A percentile compares a stretch with the other conserved stretches of the same genome.
phyloP scores from a whole-genome alignment of 2,113 vertebrate genomes.

The Acanthisitta chloris region DNA sequence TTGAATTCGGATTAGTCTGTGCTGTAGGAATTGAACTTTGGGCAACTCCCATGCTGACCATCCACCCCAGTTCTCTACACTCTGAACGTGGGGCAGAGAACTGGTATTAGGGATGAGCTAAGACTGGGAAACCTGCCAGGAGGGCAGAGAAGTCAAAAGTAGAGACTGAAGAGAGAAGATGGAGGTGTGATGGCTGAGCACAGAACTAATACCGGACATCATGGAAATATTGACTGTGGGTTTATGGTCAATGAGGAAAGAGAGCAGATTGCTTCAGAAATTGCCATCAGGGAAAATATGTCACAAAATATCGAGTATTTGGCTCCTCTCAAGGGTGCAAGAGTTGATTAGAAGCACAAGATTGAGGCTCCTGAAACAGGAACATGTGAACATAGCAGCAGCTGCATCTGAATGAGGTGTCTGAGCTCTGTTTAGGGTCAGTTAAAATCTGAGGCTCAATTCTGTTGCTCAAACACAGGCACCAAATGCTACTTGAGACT shows the following conservation, averaged over 20 bases:
- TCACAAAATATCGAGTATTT: background rate
- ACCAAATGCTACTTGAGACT: background rate
- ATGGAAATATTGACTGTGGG: background rate
- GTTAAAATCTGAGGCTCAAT: background rate
- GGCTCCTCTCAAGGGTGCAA: background rate
- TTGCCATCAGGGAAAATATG: background rate
- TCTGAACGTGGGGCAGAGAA: background rate
- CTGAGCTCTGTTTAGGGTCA: background rate
- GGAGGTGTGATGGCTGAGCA: background rate
- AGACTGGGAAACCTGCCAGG: background rate
- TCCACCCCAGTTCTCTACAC: background rate
- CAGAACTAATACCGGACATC: fast-evolving
- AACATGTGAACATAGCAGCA: background rate
- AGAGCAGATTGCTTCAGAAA: background rate
- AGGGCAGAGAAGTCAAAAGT: background rate
- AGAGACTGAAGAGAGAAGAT: background rate
- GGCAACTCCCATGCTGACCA: fast-evolving
- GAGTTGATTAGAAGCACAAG: background rate
- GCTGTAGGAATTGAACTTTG: background rate
- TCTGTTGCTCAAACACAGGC: background rate
- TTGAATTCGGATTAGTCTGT: fast-evolving
- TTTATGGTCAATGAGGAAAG: background rate
- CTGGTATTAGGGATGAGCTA: background rate
- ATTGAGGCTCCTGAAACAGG: background rate
- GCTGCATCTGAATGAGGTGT: background rate